phyloP scores from a whole-genome alignment of 2,113 vertebrate species.

The Eptatretus burgeri region DNA sequence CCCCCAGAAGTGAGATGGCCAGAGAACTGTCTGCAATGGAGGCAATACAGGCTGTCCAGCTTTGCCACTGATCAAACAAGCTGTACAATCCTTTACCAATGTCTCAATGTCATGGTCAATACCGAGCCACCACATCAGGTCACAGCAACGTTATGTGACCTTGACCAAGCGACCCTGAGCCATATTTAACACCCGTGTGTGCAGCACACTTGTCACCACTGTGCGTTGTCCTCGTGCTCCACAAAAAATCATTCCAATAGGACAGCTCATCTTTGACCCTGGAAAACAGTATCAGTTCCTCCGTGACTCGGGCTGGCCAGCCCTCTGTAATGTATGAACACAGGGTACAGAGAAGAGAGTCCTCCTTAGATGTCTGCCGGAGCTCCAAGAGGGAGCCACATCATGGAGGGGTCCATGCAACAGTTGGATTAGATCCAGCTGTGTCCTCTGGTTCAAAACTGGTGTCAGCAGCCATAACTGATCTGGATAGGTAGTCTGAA shows the following conservation, averaged over 20 bases:
- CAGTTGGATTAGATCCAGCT: too few relatives aligned
- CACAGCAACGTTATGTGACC: not conserved
- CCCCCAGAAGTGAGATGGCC: not conserved
- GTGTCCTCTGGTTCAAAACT: too few relatives aligned
- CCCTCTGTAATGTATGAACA: too few relatives aligned
- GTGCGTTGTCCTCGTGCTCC: not conserved
- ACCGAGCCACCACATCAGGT: not conserved
- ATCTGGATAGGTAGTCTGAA: too few relatives aligned
- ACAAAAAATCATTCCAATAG: not conserved
- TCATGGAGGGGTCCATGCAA: too few relatives aligned
- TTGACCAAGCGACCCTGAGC: not conserved
- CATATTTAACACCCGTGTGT: not conserved
- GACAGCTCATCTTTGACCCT: not conserved
- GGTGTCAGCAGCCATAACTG: too few relatives aligned
- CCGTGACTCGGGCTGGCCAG: too few relatives aligned
- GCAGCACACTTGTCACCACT: not conserved
- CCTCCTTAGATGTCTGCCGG: too few relatives aligned
- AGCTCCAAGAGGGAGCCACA: too few relatives aligned
- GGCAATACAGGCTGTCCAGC: not conserved
- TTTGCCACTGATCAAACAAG: conserved; percentile 5
- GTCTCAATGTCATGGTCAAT: too few relatives aligned
- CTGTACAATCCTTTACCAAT: not conserved
- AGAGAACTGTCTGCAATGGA: not conserved
- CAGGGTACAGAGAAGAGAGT: too few relatives aligned
- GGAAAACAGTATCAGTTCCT: not conserved